Base-by-base conservation (phyloP, 2,888 invertebrate species). In the Nasonia oneida region DNA sequence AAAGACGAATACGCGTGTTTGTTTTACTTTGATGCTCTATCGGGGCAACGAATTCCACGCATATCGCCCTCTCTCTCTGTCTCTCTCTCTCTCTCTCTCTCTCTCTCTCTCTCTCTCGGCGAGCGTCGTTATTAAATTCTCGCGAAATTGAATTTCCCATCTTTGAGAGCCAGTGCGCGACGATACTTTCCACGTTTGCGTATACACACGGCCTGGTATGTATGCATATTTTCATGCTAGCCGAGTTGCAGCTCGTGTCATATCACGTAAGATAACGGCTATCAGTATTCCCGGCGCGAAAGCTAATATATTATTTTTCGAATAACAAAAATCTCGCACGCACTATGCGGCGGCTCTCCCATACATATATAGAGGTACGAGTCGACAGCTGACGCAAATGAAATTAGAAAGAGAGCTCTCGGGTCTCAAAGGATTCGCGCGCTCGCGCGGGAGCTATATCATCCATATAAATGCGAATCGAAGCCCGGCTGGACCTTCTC, bases 341-440 rank as follows among this genome's bases (percentile, higher is more conserved):
- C 57, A 57, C 18, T 37, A 37, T 37, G 37, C 37, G 37, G 4
- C 37, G 29, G 29, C 29, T 29, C 37, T 37, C 37, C 37, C n/a
- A 18, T 2, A 10, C 29, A 5, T 18, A 18, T 57, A 57, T 23
- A 23, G 23, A 23, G 53, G 23, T 23, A 71, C 42, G 10, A 78
- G 29, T 29, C 29, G 39, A 67, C n/a, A 37, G 23, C 6, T 14
- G 71, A 57, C 23, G 42, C 29, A 80, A 80, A 80, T 80, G 80
- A 80, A 80, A 80, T 80, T 80, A 80, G 53, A 80, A 73, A 39
- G 42, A 73, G 80, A 37, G 70, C 70, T 1, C 2, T 1, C 2
- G 2, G 18, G 37, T 71, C 80, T 80, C 80, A 80, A 73, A 80
- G 80, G 80, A 80, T 53, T 39, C 79, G 37, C 42, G 79, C 33